phyloP scores from a whole-genome alignment of 2,113 vertebrate genomes.

The Oncorhynchus gorbuscha region DNA sequence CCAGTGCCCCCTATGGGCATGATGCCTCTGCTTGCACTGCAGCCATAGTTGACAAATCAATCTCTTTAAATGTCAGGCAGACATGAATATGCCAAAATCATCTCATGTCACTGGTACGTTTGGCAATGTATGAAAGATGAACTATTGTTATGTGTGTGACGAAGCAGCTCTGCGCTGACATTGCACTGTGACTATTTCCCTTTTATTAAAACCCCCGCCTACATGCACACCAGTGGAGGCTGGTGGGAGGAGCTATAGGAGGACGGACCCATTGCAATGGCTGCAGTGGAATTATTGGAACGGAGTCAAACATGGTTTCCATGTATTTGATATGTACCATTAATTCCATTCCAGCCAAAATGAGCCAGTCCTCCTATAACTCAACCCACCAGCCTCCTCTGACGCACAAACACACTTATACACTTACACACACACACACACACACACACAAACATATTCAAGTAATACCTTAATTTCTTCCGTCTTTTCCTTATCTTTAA shows the following conservation, averaged over 20 bases:
- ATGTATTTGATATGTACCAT: too few relatives aligned
- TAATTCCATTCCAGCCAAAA: too few relatives aligned
- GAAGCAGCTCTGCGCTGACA: too few relatives aligned
- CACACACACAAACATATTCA: background rate
- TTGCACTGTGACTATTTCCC: too few relatives aligned
- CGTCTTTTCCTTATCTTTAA: too few relatives aligned
- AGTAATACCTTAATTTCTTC: too few relatives aligned
- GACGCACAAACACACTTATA: background rate
- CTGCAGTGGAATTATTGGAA: too few relatives aligned
- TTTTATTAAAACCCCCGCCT: background rate
- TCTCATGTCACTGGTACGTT: background rate
- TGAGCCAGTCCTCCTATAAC: background rate
- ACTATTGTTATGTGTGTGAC: background rate
- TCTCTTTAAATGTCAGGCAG: constrained; percentile 55
- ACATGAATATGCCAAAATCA: constrained; percentile 22
- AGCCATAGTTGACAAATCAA: constrained; percentile 29
- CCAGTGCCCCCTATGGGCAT: too few relatives aligned
- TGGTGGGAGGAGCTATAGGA: too few relatives aligned
- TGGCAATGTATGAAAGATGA: background rate
- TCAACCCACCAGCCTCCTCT: background rate
- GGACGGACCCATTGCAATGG: too few relatives aligned
- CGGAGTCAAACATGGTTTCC: too few relatives aligned
- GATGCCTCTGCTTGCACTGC: background rate
- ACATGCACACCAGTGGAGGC: too few relatives aligned
- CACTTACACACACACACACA: background rate